Conservation (phyloP, 2,113 vertebrate genomes). For the Butorides virescens region DNA sequence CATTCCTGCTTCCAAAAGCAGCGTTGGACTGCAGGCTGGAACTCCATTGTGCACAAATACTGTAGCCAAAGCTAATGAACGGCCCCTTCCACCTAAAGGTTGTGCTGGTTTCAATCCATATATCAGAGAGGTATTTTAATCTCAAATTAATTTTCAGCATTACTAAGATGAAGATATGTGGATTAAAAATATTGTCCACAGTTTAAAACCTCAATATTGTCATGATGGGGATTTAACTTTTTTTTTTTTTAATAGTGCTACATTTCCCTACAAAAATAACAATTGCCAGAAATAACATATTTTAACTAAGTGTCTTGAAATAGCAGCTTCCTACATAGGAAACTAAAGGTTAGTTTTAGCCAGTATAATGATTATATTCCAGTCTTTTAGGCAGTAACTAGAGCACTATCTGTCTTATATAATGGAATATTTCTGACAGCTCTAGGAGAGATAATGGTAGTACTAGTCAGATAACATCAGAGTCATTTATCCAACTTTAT, state of each 20-base stretch:
- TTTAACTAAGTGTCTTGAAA: slow-evolving; percentile 43
- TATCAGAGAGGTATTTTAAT: not conserved
- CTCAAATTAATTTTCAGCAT: not conserved
- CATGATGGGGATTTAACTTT: not conserved
- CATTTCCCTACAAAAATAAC: not conserved
- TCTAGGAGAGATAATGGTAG: slow-evolving; percentile 57
- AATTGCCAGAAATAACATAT: slow-evolving; percentile 6
- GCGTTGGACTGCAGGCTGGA: not conserved
- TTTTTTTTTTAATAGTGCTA: not conserved
- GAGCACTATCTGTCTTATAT: slow-evolving; percentile 42
- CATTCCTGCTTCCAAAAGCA: not conserved
- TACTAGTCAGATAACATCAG: slow-evolving; percentile 68
- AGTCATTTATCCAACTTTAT: slow-evolving; percentile 71
- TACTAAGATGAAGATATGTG: not conserved
- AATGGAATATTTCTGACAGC: slow-evolving; percentile 57
- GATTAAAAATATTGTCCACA: not conserved
- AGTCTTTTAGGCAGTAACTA: not conserved
- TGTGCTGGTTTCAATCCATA: not conserved
- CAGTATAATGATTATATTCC: not conserved
- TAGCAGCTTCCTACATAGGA: not conserved
- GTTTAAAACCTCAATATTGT: not conserved
- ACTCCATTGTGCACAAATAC: not conserved
- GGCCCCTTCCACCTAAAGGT: not conserved
- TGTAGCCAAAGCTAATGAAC: not conserved
- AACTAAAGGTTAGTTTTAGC: slow-evolving; percentile 14